Evolutionary conservation across 1,140 invertebrate species (phyloP), one percentile per base, ranked within the genome.

Genomic region (Chironomus striatipennis): DNA sequence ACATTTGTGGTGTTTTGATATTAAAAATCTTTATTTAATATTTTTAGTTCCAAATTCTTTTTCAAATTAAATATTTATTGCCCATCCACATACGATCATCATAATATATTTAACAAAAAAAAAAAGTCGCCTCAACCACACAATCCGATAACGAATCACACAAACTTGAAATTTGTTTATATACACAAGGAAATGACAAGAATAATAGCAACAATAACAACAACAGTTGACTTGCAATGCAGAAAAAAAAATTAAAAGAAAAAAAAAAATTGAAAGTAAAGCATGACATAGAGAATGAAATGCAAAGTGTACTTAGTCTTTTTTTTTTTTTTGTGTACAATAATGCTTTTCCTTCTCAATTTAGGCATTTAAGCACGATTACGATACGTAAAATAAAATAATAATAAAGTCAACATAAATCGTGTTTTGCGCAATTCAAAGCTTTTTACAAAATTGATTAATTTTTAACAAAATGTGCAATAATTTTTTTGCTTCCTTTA

Each of bases 391-490:
- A 12, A 57, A 57, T 47, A 47, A 47, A 47, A 15, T 34, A 34
- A 34, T 34, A 47, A 47, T 10, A 47, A 4, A 47, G 8, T 15
- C n/a, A 57, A 57, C 47, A 57, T 57, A 57, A 57, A 57, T 20
- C 18, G 18, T 70, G 18, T 70, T n/a, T 67, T 67, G 64, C 17
- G 43, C 43, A 47, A 47, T 67, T n/a, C 1, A 34, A 34, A 34
- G 24, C 24, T 34, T 2, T 65, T 18, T 18, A 67, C 17, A 67
- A 18, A 65, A 67, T 3, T 67, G 7, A 17, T 17, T 17, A 18
- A 12, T 20, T 67, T 67, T 67, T 67, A 8, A 67, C 64, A 67
- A n/a, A 10, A 57, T 57, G 47, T 57, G 47, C 47, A 57, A 57
- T 2, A 57, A 57, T 2, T 3, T n/a, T 10, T n/a, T 12, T 57